Evolutionary conservation across 2,888 invertebrate genomes (phyloP).

Genomic region (Pediacus dermestoides): DNA sequence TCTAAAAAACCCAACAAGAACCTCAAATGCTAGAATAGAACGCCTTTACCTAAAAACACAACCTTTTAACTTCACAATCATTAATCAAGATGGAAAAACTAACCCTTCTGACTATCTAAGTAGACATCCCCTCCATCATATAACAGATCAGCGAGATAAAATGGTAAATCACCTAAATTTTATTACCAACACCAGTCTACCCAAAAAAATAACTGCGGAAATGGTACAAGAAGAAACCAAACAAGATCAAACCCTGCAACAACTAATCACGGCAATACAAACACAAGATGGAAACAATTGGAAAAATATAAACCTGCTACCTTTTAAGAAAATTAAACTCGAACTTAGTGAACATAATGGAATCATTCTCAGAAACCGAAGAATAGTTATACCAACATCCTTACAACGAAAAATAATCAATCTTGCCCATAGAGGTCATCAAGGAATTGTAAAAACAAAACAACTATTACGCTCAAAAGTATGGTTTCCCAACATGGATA

Average conservation of each 20-base stretch:
- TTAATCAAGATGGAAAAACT: constrained; percentile 1
- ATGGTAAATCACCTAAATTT: constrained; percentile 4
- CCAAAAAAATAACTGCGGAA: neutral
- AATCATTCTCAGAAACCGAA: neutral
- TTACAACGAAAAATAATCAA: neutral
- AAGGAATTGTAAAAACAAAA: constrained; percentile 3
- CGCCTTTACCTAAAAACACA: constrained; percentile 2
- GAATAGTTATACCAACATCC: neutral
- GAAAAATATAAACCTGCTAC: neutral
- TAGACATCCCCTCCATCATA: constrained; percentile 5
- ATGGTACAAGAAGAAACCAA: neutral
- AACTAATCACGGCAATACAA: constrained; percentile 2
- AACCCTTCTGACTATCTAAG: constrained; percentile 6
- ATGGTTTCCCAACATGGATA: constrained; percentile 1
- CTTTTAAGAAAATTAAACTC: neutral
- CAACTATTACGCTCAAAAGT: neutral
- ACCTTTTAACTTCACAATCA: constrained; percentile 3
- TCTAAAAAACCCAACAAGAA: constrained; percentile 5
- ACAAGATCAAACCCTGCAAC: neutral
- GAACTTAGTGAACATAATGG: neutral
- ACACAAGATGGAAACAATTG: neutral
- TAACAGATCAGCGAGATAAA: neutral
- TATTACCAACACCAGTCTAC: neutral
- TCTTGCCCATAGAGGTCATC: constrained; percentile 6
- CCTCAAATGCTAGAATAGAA: constrained; percentile 8